Conservation (phyloP, 92 coral and sea anemone genomes). For the Umimayanthus chanpuru region DNA sequence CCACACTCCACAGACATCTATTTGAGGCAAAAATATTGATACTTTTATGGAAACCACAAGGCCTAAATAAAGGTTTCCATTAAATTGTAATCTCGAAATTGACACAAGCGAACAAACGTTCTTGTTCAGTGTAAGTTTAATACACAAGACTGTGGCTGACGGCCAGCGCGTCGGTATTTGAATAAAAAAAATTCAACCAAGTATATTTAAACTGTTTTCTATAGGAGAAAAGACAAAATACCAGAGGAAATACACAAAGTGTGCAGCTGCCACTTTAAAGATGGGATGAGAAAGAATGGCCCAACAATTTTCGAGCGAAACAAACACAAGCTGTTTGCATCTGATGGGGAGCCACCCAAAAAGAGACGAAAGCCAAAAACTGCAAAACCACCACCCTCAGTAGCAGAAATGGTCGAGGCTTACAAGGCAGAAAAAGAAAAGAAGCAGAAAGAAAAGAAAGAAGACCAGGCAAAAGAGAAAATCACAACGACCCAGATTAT, state of each 20-base stretch:
- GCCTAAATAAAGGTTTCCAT: too few relatives aligned
- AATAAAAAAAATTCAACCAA: not conserved
- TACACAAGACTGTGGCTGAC: too few relatives aligned
- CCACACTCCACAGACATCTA: too few relatives aligned
- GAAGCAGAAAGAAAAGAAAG: too few relatives aligned
- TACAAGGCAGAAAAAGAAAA: too few relatives aligned
- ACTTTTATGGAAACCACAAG: too few relatives aligned
- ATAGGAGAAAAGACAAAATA: slow-evolving; percentile 13
- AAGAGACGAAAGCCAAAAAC: slow-evolving; percentile 14
- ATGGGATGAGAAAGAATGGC: slow-evolving; percentile 16
- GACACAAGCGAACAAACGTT: not conserved
- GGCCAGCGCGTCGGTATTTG: slow-evolving; percentile 3
- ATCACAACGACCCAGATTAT: slow-evolving; percentile 34
- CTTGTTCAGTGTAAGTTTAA: too few relatives aligned
- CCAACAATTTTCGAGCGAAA: slow-evolving; percentile 21
- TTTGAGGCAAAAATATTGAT: too few relatives aligned
- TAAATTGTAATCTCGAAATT: not conserved
- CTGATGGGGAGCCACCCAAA: slow-evolving; percentile 28
- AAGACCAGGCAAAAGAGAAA: not conserved
- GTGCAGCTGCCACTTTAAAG: slow-evolving; percentile 30
- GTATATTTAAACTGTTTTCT: slow-evolving; percentile 8
- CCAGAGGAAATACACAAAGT: slow-evolving; percentile 25
- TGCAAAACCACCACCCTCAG: not conserved
- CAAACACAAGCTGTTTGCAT: too few relatives aligned
- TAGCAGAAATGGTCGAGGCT: not conserved